Base-by-base conservation (phyloP, 64 coral and sea anemone species). In the Stichodactyla helianthus region DNA sequence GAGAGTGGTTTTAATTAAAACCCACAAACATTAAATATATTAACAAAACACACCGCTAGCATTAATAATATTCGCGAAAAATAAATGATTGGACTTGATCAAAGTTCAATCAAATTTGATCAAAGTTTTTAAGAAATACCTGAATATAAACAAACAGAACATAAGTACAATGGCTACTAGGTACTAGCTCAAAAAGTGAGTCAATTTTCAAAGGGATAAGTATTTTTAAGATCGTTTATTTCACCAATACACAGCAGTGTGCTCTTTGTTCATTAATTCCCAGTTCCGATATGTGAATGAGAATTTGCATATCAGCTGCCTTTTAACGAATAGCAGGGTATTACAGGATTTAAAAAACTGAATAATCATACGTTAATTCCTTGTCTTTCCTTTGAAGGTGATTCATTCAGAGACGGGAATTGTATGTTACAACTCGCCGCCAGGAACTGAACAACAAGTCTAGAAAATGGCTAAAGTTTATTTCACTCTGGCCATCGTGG, bases 291-390 rank as follows among this genome's bases (percentile, higher is more conserved):
- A 16, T 74, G 22, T 19, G 68, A 74, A 74, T 0, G 25, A 7
- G 11, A 74, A 74, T 74, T 74, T n/a, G 68, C 68, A 74, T 74
- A 74, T 74, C 68, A 74, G 68, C 68, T 74, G 68, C n/a, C 63
- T 20, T 5, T 74, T 74, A 74, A 23, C 68, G 68, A 74, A 74
- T 74, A 74, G 68, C 68, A 27, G 68, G 11, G 22, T 74, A 9
- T 74, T 23, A 74, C 11, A 31, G 68, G 68, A 74, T 74, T 28
- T 74, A n/a, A 74, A 71, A 74, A 11, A 74, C 12, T 74, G 68
- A 35, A 74, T 74, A 74, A 26, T 31, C 12, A 2, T 44, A 44
- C 35, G 31, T n/a, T 74, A 12, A 2, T 31, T 74, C 25, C 22
- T 9, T 14, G 23, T 74, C 68, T 74, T 74, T 31, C 25, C 68